Base-by-base conservation (phyloP, 2,888 invertebrate species). In the Drosophila mercatorum region DNA sequence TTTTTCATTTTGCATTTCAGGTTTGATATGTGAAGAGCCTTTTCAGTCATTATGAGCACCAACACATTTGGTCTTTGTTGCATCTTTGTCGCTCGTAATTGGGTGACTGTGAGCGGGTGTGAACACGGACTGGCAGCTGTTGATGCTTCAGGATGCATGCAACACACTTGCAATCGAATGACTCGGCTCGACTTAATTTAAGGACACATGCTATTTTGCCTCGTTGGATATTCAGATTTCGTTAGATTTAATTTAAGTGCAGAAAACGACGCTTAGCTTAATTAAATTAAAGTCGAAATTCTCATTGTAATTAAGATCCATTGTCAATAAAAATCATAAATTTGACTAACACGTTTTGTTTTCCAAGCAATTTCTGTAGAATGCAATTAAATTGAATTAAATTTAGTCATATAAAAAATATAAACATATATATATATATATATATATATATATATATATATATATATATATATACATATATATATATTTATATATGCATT, bases 301-400 rank as follows among this genome's bases (percentile, higher is more conserved):
- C 12, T 5, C 4, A 44, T 8, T 17, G 3, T 10, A n/a, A 55
- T 44, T 49, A 46, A 41, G 28, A 38, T 44, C 1, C 26, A 55
- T 55, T 41, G 12, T 17, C 26, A 56, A 53, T 22, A 12, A 53
- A 53, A 31, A 55, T 65, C 11, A 43, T 31, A 44, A 57, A 78
- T 63, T 60, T 78, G 61, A 62, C 65, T 69, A 66, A 40, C 4
- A 49, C 3, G 56, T 43, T 71, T 60, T 31, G 14, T 28, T 56
- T 36, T 55, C 46, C 34, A 41, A 56, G 40, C 22, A 38, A 60
- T 68, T 60, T 63, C 44, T 55, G 43, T 11, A 31, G 52, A 67
- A 59, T 63, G 52, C 82, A 87, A 84, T 87, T 87, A 87, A 63
- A 56, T 64, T 75, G 76, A 75, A 78, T 75, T 87, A 67, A 6